phyloP scores from a whole-genome alignment of 2,113 vertebrate genomes.

The Phylloscopus trochiloides region DNA sequence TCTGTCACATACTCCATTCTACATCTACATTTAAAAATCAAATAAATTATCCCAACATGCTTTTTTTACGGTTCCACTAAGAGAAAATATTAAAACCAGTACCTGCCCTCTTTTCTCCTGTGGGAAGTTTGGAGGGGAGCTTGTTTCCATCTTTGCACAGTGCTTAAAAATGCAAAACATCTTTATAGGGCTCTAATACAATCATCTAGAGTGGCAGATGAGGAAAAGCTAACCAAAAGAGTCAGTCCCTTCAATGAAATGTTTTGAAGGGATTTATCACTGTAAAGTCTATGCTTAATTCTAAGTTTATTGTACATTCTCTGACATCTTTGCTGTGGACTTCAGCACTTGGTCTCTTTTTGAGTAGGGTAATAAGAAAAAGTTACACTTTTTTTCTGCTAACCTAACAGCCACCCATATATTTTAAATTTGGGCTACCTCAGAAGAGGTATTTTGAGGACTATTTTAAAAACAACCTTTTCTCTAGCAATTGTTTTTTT shows the following conservation, averaged over 20 bases:
- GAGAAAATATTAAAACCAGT: background rate
- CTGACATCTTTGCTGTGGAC: background rate
- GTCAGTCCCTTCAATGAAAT: background rate
- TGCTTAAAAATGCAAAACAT: background rate
- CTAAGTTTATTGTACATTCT: background rate
- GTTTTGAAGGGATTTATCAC: background rate
- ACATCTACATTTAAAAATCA: background rate
- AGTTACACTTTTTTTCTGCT: background rate
- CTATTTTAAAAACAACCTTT: background rate
- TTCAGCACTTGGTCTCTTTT: background rate
- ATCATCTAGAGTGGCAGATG: background rate
- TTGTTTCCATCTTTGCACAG: background rate
- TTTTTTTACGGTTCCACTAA: background rate
- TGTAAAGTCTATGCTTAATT: background rate
- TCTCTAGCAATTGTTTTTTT: background rate
- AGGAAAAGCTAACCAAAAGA: background rate
- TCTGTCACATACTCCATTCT: background rate
- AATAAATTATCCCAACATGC: background rate
- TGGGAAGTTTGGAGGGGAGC: background rate
- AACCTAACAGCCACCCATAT: background rate
- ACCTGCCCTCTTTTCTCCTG: fast-evolving
- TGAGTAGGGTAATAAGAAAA: background rate
- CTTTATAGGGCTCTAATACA: background rate
- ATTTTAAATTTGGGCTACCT: background rate
- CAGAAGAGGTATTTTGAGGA: background rate